Evolutionary conservation across 92 coral and sea anemone genomes (phyloP).

Genomic region (Phenganax marumi): DNA sequence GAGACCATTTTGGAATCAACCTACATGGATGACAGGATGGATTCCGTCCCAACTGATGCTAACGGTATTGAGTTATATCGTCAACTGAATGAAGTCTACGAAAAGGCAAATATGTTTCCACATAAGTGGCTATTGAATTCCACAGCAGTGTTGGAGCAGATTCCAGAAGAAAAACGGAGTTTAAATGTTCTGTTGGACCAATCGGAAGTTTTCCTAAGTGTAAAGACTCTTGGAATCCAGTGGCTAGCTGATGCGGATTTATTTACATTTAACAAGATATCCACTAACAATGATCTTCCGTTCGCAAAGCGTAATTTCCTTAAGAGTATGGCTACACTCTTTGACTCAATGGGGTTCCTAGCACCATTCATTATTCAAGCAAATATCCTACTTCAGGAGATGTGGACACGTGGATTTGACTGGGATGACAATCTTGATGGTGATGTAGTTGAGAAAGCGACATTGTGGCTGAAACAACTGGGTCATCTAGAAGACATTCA

Average conservation of each 20-base stretch:
- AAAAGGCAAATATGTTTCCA: constrained; percentile 56
- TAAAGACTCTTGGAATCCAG: background rate
- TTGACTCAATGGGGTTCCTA: constrained; percentile 62
- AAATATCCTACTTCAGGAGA: background rate
- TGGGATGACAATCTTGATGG: constrained; percentile 57
- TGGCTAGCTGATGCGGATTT: background rate
- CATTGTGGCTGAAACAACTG: constrained; percentile 52
- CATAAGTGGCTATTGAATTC: constrained; percentile 63
- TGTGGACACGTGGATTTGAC: constrained; percentile 31
- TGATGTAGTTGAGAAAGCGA: constrained; percentile 39
- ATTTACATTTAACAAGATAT: background rate
- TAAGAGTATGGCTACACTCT: constrained; percentile 53
- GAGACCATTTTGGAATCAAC: constrained; percentile 30
- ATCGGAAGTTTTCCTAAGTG: background rate
- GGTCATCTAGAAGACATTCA: constrained; percentile 42
- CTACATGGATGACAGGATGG: constrained; percentile 59
- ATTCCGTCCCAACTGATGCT: constrained; percentile 44
- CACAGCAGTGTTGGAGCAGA: constrained; percentile 48
- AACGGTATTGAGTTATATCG: constrained; percentile 45
- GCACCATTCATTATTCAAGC: background rate
- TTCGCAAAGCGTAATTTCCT: background rate
- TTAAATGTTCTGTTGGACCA: constrained; percentile 26
- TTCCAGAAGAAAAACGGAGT: constrained; percentile 41
- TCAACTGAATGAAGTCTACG: constrained; percentile 49
- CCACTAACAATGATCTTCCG: background rate